These are phyloP conservation scores for Sinonovacula constricta DNA, from an alignment of 1,140 invertebrate species.

Conservation along the genomic window DNA sequence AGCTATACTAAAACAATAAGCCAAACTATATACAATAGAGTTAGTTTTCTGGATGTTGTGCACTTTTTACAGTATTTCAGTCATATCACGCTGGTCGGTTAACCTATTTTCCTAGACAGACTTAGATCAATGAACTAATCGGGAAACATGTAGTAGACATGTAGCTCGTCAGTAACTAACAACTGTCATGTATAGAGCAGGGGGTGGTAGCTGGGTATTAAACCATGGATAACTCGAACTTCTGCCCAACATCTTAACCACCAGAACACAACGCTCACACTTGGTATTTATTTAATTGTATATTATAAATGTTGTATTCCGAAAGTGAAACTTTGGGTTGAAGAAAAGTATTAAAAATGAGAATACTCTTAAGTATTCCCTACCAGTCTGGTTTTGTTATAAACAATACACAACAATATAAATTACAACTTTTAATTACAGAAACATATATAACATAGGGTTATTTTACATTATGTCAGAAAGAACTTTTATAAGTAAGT, in stretches of 20 bases:
- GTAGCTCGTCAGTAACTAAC: slow-evolving; percentile 10
- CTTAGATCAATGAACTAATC: slow-evolving; percentile 10
- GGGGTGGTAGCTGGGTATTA: slow-evolving; percentile 1
- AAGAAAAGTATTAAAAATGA: slow-evolving; percentile 15
- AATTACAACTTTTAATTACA: slow-evolving; percentile 22
- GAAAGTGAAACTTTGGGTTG: too few species aligned
- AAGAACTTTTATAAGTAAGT: too few species aligned
- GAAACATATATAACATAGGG: slow-evolving; percentile 21
- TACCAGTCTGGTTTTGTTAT: slow-evolving; percentile 26
- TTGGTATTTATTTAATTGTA: not conserved
- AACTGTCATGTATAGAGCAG: slow-evolving; percentile 9
- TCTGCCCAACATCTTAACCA: not conserved
- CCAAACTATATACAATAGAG: slow-evolving; percentile 22
- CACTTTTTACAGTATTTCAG: slow-evolving; percentile 9
- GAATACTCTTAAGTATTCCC: slow-evolving; percentile 15
- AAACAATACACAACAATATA: slow-evolving; percentile 5
- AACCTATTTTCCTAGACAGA: too few species aligned
- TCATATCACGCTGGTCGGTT: slow-evolving; percentile 10
- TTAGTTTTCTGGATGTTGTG: slow-evolving; percentile 17
- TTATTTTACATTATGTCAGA: slow-evolving; percentile 27
- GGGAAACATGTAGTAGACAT: slow-evolving; percentile 4
- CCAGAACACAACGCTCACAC: slow-evolving; percentile 11
- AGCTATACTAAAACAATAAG: not conserved
- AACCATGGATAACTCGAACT: not conserved
- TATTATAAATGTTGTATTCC: not conserved